phyloP scores from a whole-genome alignment of 2,888 invertebrate genomes.

The Drosophila siamana region DNA sequence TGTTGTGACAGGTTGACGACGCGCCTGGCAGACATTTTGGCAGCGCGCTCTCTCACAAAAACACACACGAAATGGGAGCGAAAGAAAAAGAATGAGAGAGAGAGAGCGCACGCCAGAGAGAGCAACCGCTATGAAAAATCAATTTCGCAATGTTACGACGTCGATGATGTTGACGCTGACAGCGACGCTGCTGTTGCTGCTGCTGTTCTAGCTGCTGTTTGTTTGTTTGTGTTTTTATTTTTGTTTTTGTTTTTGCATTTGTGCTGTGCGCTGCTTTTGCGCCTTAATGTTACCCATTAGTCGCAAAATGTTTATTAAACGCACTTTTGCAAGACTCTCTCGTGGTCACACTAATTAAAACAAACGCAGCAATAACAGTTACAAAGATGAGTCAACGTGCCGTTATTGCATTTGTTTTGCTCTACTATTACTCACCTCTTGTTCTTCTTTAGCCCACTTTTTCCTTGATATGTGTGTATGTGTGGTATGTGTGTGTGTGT shows the following conservation, averaged over 20 bases:
- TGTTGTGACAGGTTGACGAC: slow-evolving; percentile 69
- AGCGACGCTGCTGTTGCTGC: slow-evolving; percentile 30
- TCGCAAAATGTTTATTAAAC: slow-evolving; percentile 17
- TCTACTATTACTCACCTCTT: slow-evolving; percentile 49
- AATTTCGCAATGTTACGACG: slow-evolving; percentile 81
- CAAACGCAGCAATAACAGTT: slow-evolving; percentile 4
- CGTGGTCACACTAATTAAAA: slow-evolving; percentile 12
- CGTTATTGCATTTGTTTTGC: slow-evolving; percentile 8
- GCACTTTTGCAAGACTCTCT: background rate
- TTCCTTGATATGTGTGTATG: slow-evolving; percentile 48
- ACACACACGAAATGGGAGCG: slow-evolving; percentile 1
- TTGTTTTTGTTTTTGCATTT: slow-evolving; percentile 36
- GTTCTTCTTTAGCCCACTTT: slow-evolving; percentile 55
- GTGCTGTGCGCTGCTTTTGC: slow-evolving; percentile 24
- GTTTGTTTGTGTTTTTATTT: slow-evolving; percentile 47
- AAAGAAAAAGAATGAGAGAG: slow-evolving; percentile 14
- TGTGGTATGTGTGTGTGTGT: slow-evolving; percentile 12
- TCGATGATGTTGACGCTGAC: slow-evolving; percentile 38
- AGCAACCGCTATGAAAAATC: slow-evolving; percentile 77
- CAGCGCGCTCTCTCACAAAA: slow-evolving; percentile 57
- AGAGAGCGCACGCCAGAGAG: slow-evolving; percentile 15
- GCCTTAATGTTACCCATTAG: slow-evolving; percentile 51
- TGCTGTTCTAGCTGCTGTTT: slow-evolving; percentile 27
- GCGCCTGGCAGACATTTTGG: slow-evolving; percentile 79
- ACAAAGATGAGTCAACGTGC: slow-evolving; percentile 5